These are phyloP conservation scores for Cyanistes caeruleus DNA, from an alignment of 2,113 vertebrate species.

Conservation along the genomic window DNA sequence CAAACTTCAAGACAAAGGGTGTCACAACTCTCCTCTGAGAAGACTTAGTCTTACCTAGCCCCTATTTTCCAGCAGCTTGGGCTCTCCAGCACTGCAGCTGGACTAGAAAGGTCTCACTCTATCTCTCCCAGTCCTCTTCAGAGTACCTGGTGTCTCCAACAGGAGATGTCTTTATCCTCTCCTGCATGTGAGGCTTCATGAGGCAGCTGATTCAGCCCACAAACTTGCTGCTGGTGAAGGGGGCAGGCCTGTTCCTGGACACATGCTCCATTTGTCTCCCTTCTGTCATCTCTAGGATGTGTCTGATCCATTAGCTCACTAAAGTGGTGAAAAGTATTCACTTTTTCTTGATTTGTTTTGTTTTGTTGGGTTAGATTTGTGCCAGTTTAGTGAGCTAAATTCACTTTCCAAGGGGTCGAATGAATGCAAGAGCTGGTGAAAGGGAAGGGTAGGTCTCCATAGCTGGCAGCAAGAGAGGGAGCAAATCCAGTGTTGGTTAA, in stretches of 20 bases:
- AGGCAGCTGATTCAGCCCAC: neutral
- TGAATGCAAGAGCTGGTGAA: slow-evolving; percentile 40
- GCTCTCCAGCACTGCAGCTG: neutral
- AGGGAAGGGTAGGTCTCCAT: slow-evolving; percentile 19
- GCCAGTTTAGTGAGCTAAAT: slow-evolving; percentile 39
- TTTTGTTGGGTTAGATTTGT: slow-evolving; percentile 38
- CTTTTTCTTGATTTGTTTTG: slow-evolving; percentile 52
- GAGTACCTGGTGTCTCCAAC: neutral
- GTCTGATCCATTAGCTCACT: slow-evolving; percentile 32
- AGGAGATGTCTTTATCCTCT: neutral
- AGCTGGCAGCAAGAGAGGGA: neutral
- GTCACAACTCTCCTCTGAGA: neutral
- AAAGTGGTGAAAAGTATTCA: slow-evolving; percentile 67
- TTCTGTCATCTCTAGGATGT: slow-evolving; percentile 51
- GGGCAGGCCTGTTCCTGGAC: neutral
- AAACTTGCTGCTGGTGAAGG: slow-evolving; percentile 42
- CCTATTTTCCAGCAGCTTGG: neutral
- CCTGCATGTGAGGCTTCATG: neutral
- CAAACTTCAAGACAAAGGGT: neutral
- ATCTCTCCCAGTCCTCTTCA: neutral
- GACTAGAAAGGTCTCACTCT: neutral
- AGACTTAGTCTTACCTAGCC: neutral
- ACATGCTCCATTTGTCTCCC: slow-evolving; percentile 34
- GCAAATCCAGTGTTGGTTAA: neutral
- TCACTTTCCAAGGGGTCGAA: slow-evolving; percentile 25